A percentile compares a stretch with the other conserved stretches of the same genome.
Evolutionary conservation across 2,113 vertebrate genomes (phyloP).

Genomic region (Girardinichthys multiradiatus): DNA sequence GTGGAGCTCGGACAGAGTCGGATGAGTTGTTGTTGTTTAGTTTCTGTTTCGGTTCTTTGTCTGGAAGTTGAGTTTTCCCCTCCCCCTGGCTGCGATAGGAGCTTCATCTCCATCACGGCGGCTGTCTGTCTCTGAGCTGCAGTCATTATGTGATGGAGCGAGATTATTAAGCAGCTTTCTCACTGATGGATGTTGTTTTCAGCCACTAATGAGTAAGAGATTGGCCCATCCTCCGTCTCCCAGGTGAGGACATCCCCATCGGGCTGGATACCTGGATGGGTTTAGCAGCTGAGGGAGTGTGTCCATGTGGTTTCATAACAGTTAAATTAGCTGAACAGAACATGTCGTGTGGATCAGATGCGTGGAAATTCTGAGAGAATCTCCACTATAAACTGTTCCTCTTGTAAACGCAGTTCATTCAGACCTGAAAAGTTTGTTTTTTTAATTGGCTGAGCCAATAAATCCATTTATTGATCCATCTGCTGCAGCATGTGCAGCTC

Average conservation of each 20-base stretch:
- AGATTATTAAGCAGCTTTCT: constrained; percentile 69
- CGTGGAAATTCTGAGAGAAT: no score
- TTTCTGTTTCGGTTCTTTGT: no score
- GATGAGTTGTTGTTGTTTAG: no score
- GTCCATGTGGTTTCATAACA: no score
- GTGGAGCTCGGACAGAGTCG: no score
- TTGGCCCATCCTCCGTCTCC: constrained; percentile 1
- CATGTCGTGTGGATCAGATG: no score
- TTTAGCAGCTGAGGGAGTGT: constrained; percentile 4
- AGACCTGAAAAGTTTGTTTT: background rate
- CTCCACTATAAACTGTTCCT: no score
- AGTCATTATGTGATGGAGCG: constrained; percentile 77
- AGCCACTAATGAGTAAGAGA: constrained; percentile 72
- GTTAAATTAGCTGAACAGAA: no score
- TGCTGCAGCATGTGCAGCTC: background rate
- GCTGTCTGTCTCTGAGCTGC: constrained; percentile 19
- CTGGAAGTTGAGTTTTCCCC: no score
- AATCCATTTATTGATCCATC: background rate
- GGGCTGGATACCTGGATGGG: constrained; percentile 32
- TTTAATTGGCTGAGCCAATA: background rate
- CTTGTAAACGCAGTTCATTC: background rate
- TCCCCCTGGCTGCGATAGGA: no score
- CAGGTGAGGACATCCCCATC: background rate
- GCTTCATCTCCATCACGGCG: no score
- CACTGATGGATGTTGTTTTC: constrained; percentile 76